Conservation (phyloP, 1,140 invertebrate genomes). For the Diabrotica virgifera region DNA sequence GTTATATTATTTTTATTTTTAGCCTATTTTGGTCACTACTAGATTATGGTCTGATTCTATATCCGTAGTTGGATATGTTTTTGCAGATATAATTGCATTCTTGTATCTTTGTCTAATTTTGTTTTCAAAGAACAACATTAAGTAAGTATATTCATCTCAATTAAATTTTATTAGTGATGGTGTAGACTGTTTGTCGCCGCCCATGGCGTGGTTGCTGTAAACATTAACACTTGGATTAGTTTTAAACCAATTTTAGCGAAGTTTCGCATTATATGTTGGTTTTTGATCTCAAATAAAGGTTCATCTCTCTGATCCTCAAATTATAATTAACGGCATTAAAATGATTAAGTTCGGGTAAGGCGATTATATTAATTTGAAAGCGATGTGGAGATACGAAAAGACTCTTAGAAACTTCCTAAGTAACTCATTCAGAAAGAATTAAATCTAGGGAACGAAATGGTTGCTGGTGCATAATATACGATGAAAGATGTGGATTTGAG, state of each 20-base stretch:
- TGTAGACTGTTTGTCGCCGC: no score
- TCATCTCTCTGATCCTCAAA: constrained; percentile 25
- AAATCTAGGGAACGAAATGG: background rate
- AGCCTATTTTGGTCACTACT: no score
- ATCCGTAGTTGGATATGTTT: no score
- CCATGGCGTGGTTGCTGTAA: background rate
- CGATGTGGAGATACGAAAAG: constrained; percentile 10
- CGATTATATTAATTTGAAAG: constrained; percentile 29
- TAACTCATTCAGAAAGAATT: background rate
- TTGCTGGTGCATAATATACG: background rate
- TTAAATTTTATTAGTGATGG: no score
- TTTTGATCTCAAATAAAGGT: constrained; percentile 11
- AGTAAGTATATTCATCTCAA: no score
- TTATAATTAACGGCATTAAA: constrained; percentile 31
- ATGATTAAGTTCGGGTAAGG: constrained; percentile 27
- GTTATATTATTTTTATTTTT: no score
- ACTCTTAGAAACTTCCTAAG: background rate
- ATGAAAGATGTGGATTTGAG: no score
- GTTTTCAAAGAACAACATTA: no score
- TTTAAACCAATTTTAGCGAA: constrained; percentile 10
- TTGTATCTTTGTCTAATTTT: no score
- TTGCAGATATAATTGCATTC: no score
- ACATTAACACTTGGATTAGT: constrained; percentile 16
- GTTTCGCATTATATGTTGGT: constrained; percentile 12
- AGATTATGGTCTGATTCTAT: no score